Percentiles rank a stretch among this genome's conserved stretches.
These are phyloP conservation scores for Otus sunia DNA, from an alignment of 2,113 vertebrate species.

Conservation along the genomic window DNA sequence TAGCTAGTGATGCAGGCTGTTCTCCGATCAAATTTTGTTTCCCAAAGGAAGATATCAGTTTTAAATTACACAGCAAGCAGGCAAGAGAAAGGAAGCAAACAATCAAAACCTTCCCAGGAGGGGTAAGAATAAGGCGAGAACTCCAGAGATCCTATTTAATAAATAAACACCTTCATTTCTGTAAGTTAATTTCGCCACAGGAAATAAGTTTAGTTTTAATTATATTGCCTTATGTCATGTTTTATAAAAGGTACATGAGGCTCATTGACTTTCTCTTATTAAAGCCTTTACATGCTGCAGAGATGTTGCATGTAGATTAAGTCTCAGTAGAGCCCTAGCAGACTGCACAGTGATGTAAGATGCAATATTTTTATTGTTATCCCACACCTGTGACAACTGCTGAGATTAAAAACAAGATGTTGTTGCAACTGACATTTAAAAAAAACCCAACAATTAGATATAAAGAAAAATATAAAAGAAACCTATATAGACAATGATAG, in stretches of 20 bases:
- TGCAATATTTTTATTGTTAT: constrained; percentile 42
- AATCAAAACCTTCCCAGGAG: constrained; percentile 81
- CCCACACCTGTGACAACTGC: constrained; percentile 23
- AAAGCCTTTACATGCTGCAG: constrained; percentile 60
- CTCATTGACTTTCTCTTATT: constrained; percentile 79
- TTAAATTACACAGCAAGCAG: constrained; percentile 79
- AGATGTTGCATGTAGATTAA: constrained; percentile 52
- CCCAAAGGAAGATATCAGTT: constrained; percentile 78
- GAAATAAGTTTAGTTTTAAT: constrained; percentile 86
- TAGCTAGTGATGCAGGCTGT: constrained; percentile 74
- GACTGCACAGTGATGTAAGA: constrained; percentile 41
- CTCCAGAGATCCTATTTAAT: constrained; percentile 82
- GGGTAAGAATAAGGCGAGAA: constrained; percentile 57
- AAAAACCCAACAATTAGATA: background rate
- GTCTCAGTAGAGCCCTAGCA: constrained; percentile 21
- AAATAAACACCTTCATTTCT: constrained; percentile 86
- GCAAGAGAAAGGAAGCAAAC: constrained; percentile 76
- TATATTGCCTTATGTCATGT: constrained; percentile 80
- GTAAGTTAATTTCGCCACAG: constrained; percentile 82
- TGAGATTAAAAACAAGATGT: background rate
- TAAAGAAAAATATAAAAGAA: background rate
- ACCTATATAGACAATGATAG: background rate
- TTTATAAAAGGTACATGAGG: constrained; percentile 79
- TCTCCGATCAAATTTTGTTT: constrained; percentile 80
- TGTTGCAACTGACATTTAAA: background rate